phyloP scores from a whole-genome alignment of 2,888 invertebrate species.

The Ferrisia virgata region DNA sequence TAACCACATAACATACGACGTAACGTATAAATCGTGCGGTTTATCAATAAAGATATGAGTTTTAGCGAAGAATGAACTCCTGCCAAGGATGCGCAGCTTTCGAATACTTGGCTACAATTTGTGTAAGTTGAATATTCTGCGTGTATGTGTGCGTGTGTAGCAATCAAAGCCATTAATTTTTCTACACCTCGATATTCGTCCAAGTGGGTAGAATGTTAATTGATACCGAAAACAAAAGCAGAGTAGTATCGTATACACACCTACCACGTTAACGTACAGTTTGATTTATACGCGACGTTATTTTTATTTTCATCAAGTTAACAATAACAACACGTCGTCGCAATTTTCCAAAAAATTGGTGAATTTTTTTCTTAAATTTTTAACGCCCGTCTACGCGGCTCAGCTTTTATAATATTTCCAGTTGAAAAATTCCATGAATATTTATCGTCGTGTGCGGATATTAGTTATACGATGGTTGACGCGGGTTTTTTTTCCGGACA shows the following conservation, averaged over 20 bases:
- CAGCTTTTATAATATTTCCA: conserved; percentile 11
- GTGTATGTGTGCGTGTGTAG: background rate
- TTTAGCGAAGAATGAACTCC: no score
- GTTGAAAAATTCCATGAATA: conserved; percentile 5
- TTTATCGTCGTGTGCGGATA: background rate
- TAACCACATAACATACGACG: no score
- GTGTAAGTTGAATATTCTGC: no score
- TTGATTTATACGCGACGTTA: background rate
- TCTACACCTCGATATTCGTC: background rate
- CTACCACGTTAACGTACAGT: no score
- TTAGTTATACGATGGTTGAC: background rate
- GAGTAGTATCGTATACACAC: background rate
- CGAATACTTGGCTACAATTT: no score
- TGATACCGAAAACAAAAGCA: background rate
- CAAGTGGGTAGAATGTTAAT: background rate
- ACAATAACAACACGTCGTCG: background rate
- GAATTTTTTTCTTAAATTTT: background rate
- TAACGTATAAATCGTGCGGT: no score
- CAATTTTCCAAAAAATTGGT: background rate
- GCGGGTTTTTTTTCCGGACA: conserved; percentile 7
- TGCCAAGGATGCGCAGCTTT: no score
- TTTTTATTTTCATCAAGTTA: background rate
- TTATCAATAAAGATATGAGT: no score
- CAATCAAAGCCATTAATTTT: background rate
- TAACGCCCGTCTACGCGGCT: background rate